Conservation (phyloP, 2,797 vertebrate species). For the Liasis olivaceus region DNA sequence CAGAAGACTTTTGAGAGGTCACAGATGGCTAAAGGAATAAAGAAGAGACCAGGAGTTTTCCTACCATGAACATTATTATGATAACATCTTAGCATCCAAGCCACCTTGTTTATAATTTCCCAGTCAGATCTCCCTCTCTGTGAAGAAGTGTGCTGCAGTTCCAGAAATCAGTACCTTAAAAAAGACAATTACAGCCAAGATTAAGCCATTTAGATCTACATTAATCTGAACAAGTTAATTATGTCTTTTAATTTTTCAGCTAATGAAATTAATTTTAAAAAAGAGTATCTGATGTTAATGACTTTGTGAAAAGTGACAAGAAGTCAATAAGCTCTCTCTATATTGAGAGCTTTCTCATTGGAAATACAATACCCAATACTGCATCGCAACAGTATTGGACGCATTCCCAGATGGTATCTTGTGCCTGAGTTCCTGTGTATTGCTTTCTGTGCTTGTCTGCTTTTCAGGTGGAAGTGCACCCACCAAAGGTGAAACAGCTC, state of each 20-base stretch:
- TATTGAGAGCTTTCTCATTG: background rate
- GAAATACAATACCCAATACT: background rate
- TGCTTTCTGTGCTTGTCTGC: background rate
- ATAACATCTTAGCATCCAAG: background rate
- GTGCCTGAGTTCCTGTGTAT: background rate
- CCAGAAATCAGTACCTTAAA: background rate
- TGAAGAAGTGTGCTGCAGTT: background rate
- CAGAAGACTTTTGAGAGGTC: background rate
- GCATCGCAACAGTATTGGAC: background rate
- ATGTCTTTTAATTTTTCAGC: background rate
- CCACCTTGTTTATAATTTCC: background rate
- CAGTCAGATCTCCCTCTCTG: background rate
- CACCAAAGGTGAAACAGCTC: constrained; percentile 85
- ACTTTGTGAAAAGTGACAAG: background rate
- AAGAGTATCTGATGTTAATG: background rate
- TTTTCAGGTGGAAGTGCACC: constrained; percentile 88
- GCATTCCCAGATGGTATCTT: background rate
- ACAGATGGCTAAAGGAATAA: background rate
- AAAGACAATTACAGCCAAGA: background rate
- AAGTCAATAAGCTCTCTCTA: background rate
- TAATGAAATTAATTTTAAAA: background rate
- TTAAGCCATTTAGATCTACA: background rate
- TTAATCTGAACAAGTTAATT: background rate
- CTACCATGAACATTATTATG: background rate
- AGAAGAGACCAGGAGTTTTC: background rate